Base-by-base conservation (phyloP, 2,888 invertebrate species). In the Diploptera punctata region DNA sequence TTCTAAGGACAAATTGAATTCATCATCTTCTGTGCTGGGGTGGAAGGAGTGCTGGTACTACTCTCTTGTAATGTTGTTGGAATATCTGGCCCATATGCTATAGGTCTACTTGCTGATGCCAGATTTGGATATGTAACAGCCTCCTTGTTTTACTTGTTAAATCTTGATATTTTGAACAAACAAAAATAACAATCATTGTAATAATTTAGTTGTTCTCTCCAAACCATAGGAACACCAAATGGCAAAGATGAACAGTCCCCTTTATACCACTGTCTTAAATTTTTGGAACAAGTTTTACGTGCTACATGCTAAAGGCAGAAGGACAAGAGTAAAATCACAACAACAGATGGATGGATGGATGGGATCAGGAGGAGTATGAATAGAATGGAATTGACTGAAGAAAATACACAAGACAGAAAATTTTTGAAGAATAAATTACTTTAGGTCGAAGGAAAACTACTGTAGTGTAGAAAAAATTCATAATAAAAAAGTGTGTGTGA, bases 151-250 rank as follows among this genome's bases (percentile, higher is more conserved):
- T 75, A 74, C 57, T 44, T 54, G 47, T 72, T 72, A 26, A 67
- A 74, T 29, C 70, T 72, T 24, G 31, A 72, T 54, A 73, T 60
- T 38, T 69, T 62, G 43, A 62, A 70, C 43, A 68, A 19, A 65
- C 74, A 73, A 65, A 71, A 74, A 71, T 75, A 75, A 57, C 75
- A 75, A 44, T 75, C 57, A 43, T 73, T 70, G 33, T 75, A 52
- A 62, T 75, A 60, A 67, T 73, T 71, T 75, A 44, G 1, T 71
- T 68, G 75, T 75, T 75, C 61, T 16, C 65, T 3, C 74, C 74
- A 75, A 33, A 75, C 67, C 75, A 75, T 69, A 68, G 60, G 54
- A 47, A 74, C 19, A 44, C 73, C 74, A 74, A 74, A 70, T 24
- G 68, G 68, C 72, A 73, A 18, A 54, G 54, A 67, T 67, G 73